phyloP scores from a whole-genome alignment of 2,113 vertebrate species.

The Helogale parvula region DNA sequence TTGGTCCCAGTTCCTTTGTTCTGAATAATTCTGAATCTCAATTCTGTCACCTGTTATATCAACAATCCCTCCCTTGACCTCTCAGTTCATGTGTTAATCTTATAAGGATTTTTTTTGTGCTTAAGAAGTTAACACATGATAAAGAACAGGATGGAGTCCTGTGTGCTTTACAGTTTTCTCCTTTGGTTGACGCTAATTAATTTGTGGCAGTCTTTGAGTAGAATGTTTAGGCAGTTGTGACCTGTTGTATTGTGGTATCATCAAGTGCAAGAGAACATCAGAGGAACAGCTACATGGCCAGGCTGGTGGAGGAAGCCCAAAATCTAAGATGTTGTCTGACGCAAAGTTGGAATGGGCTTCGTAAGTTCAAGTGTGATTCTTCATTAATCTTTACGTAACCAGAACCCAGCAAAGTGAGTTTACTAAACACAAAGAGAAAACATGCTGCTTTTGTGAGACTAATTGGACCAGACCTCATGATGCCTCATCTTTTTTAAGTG shows the following conservation, averaged over 20 bases:
- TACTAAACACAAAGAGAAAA: background rate
- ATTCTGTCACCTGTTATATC: background rate
- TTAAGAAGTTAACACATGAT: background rate
- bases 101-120: background rate
- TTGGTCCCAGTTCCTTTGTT: background rate
- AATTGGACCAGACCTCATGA: background rate
- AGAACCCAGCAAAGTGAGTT: background rate
- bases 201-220: background rate
- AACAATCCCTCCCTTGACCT: background rate
- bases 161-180: background rate
- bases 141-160: background rate
- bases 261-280: background rate
- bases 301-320: background rate
- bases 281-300: background rate
- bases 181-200: background rate
- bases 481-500: accelerated
- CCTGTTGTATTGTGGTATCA: background rate
- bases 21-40: background rate
- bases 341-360: background rate
- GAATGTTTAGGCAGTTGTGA: background rate
- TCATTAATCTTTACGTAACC: background rate
- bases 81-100: background rate
- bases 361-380: no score
- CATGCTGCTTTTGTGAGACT: background rate
- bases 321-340: accelerated